Conservation (phyloP, 2,113 vertebrate species). For the Struthio camelus region DNA sequence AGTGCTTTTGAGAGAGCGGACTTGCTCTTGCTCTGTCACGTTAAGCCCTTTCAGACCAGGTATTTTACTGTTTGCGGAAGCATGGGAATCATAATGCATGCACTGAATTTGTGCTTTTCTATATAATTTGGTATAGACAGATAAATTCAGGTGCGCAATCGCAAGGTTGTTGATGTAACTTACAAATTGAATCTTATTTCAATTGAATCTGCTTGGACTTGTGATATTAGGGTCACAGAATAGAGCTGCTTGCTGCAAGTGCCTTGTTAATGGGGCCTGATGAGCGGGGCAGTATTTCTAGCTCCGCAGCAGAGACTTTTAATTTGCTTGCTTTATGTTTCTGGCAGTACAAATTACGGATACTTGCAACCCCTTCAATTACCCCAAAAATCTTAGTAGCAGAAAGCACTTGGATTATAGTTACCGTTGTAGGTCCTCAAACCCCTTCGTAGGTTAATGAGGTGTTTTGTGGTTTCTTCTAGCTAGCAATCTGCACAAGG, state of each 20-base stretch:
- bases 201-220: neutral
- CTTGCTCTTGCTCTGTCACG: neutral
- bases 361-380: neutral
- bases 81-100: neutral
- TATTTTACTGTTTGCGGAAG: neutral
- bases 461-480: neutral
- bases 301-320: neutral
- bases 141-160: neutral
- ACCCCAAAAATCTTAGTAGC: neutral
- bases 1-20: constrained; percentile 9
- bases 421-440: neutral
- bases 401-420: neutral
- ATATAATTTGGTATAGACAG: neutral
- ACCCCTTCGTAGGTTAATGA: neutral
- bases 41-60: neutral
- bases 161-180: neutral
- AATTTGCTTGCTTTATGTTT: neutral
- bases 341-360: neutral
- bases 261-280: neutral
- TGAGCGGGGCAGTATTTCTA: neutral
- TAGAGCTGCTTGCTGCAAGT: neutral
- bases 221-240: neutral
- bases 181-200: neutral
- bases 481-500: neutral
- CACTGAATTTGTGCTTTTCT: neutral